These are phyloP conservation scores for Hypotaenidia philippensis DNA, from an alignment of 2,797 vertebrate genomes.

Conservation along the genomic window DNA sequence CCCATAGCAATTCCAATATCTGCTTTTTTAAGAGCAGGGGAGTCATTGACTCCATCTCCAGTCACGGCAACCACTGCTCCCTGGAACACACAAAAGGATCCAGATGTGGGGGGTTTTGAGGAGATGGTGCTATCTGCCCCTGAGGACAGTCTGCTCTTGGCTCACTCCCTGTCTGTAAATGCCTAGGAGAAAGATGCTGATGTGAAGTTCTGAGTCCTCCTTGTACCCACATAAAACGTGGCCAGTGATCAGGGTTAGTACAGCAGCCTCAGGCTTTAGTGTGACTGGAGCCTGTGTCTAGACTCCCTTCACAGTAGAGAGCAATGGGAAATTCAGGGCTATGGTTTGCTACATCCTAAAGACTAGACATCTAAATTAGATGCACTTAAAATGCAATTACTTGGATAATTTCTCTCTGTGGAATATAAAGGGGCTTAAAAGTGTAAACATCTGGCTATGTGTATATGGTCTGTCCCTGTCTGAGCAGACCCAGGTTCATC, in stretches of 20 bases:
- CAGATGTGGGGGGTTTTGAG: background rate
- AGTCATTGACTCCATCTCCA: slow-evolving; percentile 86
- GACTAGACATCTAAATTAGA: background rate
- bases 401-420: background rate
- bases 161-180: background rate
- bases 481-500: background rate
- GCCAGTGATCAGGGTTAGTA: background rate
- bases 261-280: background rate
- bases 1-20: slow-evolving; percentile 88
- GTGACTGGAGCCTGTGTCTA: background rate
- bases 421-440: background rate
- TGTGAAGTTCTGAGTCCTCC: background rate
- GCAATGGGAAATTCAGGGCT: background rate
- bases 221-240: background rate
- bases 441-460: background rate
- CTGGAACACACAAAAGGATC: slow-evolving; percentile 61
- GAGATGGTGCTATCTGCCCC: background rate
- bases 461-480: background rate
- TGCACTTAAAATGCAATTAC: background rate
- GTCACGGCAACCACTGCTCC: slow-evolving; percentile 84
- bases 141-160: background rate
- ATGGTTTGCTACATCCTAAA: background rate
- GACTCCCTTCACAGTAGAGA: background rate
- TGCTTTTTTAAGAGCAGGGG: slow-evolving; percentile 85
- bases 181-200: background rate